Conservation (phyloP, 92 coral and sea anemone genomes). For the Epizoanthus illoricatus region DNA sequence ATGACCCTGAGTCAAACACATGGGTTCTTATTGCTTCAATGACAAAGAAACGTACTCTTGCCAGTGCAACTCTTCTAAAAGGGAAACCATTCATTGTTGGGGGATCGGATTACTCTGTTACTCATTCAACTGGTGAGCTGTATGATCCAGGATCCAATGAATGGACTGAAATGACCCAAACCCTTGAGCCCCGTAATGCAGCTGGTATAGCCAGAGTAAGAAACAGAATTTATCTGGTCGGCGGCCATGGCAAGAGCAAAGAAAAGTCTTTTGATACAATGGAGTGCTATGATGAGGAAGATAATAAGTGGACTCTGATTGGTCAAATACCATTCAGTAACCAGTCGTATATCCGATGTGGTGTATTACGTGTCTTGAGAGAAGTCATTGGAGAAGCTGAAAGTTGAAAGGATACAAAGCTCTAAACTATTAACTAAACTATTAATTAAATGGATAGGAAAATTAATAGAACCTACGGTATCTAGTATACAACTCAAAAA, state of each 20-base stretch:
- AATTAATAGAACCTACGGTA: no score
- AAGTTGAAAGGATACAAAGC: no score
- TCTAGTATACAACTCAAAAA: no score
- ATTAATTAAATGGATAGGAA: no score
- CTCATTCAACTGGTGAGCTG: conserved; percentile 63
- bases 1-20: conserved; percentile 11
- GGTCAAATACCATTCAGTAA: conserved; percentile 69
- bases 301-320: conserved; percentile 52
- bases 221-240: conserved; percentile 67
- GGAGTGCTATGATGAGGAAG: conserved; percentile 62
- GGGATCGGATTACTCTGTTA: conserved; percentile 58
- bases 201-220: conserved; percentile 63
- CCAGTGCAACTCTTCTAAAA: conserved; percentile 66
- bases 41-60: conserved; percentile 44
- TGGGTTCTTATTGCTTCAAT: conserved; percentile 36
- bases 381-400: conserved; percentile 35
- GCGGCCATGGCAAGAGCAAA: conserved; percentile 62
- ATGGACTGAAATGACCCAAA: conserved; percentile 56
- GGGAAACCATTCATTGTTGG: conserved; percentile 73
- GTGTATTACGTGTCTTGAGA: conserved; percentile 64
- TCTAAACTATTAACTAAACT: no score
- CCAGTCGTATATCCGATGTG: conserved; percentile 67
- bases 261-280: conserved; percentile 59
- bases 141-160: conserved; percentile 54
- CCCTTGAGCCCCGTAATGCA: conserved; percentile 57